Base-by-base conservation (phyloP, 2,113 vertebrate genomes). In the Phainopepla nitens region DNA sequence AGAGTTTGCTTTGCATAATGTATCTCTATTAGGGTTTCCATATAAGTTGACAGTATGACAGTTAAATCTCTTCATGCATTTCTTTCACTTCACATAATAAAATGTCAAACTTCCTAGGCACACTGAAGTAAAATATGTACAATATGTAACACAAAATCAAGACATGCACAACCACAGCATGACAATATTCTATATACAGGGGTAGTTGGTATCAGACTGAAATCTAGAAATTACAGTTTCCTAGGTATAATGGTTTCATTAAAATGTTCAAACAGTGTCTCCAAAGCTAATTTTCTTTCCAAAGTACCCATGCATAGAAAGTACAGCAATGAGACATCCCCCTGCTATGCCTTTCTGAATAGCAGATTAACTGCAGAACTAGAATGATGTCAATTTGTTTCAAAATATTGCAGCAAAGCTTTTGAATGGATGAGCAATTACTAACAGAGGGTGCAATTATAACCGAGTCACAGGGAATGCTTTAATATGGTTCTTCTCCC, bases 351-450 rank as follows among this genome's bases (percentile, higher is more conserved):
- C 78, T 97, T 95, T 96, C 91, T 96, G 96, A 97, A 97, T 95
- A 97, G 83, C 73, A 95, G 88, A 97, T 95, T 97, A 97, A 97
- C 90, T 96, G 94, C 92, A 96, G 88, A 87, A 96, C 91, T 79
- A 94, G 93, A 97, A 97, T 94, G 92, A 92, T 93, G 89, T 97
- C 96, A 97, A 97, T 97, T 97, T 98, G 92, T 97, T 98, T 97
- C 87, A 97, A 98, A 97, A 98, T 97, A 97, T 97, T 97, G 92
- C 96, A 95, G 91, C 93, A 93, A 96, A 96, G 90, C 94, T 96
- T 98, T 95, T 96, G 90, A 97, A 96, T 92, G 96, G 95, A 97
- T 95, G 94, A 97, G 93, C 97, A 97, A 95, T 96, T 96, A 96
- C 95, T 95, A 97, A 97, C 95, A 92, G 88, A 86, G 87, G 87